phyloP scores from a whole-genome alignment of 2,888 invertebrate species.

The Calliphora vomitoria region DNA sequence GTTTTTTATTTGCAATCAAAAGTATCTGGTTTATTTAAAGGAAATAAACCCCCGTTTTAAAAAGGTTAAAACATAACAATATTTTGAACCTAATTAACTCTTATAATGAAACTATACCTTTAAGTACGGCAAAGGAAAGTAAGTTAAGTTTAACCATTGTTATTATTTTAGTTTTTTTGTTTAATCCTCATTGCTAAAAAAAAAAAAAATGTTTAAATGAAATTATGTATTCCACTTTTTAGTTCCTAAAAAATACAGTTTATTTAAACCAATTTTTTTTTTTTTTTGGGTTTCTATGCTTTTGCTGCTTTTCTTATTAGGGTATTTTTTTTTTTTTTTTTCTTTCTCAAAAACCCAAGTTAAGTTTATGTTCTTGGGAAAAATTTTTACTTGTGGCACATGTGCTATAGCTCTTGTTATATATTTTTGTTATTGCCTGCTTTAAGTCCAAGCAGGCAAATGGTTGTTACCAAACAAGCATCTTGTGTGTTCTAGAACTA shows the following conservation, averaged over 20 bases:
- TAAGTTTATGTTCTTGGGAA: conserved; percentile 74
- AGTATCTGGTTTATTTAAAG: too few species aligned
- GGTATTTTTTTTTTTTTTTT: conserved; percentile 32
- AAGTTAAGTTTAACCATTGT: conserved; percentile 46
- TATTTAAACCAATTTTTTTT: conserved; percentile 43
- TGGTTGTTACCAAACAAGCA: conserved; percentile 27
- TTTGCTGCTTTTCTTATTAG: conserved; percentile 50
- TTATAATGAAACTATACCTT: background rate
- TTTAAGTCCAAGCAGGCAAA: conserved; percentile 8
- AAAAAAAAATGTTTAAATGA: conserved; percentile 47
- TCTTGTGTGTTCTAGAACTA: background rate
- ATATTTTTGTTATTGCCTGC: conserved; percentile 34
- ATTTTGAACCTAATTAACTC: background rate
- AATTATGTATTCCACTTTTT: conserved; percentile 56
- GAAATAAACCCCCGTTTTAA: too few species aligned
- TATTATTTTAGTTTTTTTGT: conserved; percentile 8
- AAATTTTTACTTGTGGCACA: conserved; percentile 70
- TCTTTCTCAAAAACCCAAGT: conserved; percentile 7
- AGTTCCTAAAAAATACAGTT: conserved; percentile 57
- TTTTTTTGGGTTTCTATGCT: conserved; percentile 43
- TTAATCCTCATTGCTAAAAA: conserved; percentile 16
- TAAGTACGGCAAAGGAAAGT: conserved; percentile 16
- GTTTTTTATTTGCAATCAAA: too few species aligned
- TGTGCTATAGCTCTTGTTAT: conserved; percentile 61
- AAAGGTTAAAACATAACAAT: too few species aligned